Evolutionary conservation across 2,888 invertebrate species (phyloP).

Genomic region (Limnephilus auricula): DNA sequence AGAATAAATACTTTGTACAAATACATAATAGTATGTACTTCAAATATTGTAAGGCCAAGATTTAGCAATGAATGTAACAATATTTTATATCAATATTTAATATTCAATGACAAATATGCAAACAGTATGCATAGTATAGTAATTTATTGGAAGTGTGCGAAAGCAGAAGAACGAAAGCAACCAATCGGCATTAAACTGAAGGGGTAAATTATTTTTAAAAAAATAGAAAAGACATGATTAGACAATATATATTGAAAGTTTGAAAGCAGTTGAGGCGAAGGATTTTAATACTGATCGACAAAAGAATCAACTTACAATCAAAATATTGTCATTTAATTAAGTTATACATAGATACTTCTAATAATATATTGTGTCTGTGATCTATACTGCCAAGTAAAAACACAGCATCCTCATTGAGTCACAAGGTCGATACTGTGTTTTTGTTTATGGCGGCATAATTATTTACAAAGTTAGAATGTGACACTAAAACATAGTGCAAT

Average conservation of each 20-base stretch:
- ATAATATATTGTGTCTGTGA: neutral
- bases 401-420: no score
- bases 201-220: neutral
- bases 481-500: neutral
- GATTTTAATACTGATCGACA: slow-evolving; percentile 29
- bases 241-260: neutral
- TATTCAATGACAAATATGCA: neutral
- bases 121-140: neutral
- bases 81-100: neutral
- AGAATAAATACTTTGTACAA: neutral
- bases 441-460: neutral
- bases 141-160: neutral
- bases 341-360: slow-evolving; percentile 9
- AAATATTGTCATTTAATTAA: slow-evolving; percentile 43
- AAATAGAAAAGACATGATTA: neutral
- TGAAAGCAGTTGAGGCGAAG: neutral
- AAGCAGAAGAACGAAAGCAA: neutral
- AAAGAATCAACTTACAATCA: slow-evolving; percentile 19
- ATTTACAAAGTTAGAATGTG: slow-evolving; percentile 16
- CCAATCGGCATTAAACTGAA: neutral
- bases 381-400: neutral
- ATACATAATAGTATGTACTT: neutral
- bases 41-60: neutral
- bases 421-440: no score
- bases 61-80: neutral